These are phyloP conservation scores for Dasyprocta punctata DNA, from an alignment of 2,113 vertebrate genomes.

Conservation along the genomic window DNA sequence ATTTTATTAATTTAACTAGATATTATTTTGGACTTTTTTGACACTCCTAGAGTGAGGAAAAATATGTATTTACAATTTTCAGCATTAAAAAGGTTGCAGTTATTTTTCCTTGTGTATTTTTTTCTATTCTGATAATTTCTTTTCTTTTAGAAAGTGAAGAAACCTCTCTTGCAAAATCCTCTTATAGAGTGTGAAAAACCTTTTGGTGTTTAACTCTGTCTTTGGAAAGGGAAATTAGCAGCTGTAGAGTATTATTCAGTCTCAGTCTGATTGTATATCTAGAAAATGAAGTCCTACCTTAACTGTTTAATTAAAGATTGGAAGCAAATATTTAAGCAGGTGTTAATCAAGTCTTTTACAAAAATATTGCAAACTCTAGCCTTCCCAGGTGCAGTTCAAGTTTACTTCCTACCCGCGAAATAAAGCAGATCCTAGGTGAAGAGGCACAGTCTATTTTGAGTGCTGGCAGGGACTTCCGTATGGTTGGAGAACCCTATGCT, in stretches of 20 bases:
- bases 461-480: slow-evolving; percentile 30
- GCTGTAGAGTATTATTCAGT: slow-evolving; percentile 69
- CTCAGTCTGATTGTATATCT: slow-evolving; percentile 70
- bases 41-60: background rate
- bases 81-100: background rate
- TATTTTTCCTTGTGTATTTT: background rate
- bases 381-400: slow-evolving; percentile 76
- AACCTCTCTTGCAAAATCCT: background rate
- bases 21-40: background rate
- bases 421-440: slow-evolving; percentile 41
- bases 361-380: slow-evolving; percentile 38
- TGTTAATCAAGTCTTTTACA: slow-evolving; percentile 79
- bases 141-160: slow-evolving; percentile 2
- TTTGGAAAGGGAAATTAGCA: slow-evolving; percentile 77
- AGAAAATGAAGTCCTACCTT: slow-evolving; percentile 72
- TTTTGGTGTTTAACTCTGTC: slow-evolving; percentile 56
- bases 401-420: slow-evolving; percentile 61
- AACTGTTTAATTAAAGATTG: slow-evolving; percentile 81
- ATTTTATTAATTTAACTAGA: slow-evolving; percentile 7
- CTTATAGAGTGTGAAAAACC: slow-evolving; percentile 21
- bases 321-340: slow-evolving; percentile 82
- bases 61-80: background rate
- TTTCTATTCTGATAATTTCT: background rate
- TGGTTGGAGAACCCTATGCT: background rate
- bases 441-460: slow-evolving; percentile 54